Percentiles rank a stretch among this genome's conserved stretches.
These are phyloP conservation scores for Cotesia congregata DNA, from an alignment of 2,888 invertebrate genomes.

Conservation along the genomic window DNA sequence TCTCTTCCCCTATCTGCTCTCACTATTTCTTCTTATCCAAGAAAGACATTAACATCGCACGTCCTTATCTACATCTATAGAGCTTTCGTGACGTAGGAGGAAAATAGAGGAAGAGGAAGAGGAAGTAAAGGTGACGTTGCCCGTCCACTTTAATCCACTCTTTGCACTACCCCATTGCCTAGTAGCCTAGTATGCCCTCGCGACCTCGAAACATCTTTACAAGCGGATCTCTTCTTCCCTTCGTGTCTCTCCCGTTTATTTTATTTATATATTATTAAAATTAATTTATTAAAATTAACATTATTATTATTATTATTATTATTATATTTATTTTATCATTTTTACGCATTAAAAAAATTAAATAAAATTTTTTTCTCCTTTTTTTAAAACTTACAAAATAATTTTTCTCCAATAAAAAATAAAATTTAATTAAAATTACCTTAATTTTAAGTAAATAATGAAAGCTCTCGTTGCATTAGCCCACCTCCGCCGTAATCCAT, in stretches of 20 bases:
- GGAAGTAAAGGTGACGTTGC: conserved; percentile 2
- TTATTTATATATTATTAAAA: background rate
- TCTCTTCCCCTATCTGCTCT: background rate
- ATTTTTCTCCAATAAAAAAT: too few species aligned
- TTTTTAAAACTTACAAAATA: too few species aligned
- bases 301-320: too few species aligned
- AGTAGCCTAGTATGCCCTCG: conserved; percentile 22
- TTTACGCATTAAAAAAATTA: too few species aligned
- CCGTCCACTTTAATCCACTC: conserved; percentile 11
- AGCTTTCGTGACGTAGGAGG: background rate
- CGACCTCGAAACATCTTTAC: conserved; percentile 36
- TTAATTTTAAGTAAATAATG: background rate
- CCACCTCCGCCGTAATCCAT: conserved; percentile 29
- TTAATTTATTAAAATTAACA: too few species aligned
- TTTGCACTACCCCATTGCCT: conserved; percentile 10
- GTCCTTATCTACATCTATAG: background rate
- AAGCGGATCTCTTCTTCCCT: conserved; percentile 5
- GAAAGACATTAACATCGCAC: too few species aligned
- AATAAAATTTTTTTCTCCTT: too few species aligned
- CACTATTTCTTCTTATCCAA: background rate
- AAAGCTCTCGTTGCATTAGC: conserved; percentile 4
- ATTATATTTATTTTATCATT: too few species aligned
- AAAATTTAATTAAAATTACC: too few species aligned
- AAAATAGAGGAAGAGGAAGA: conserved; percentile 3
- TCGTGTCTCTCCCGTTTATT: background rate